These are phyloP conservation scores for Zaprionus kolodkinae DNA, from an alignment of 1,140 invertebrate species.

Conservation along the genomic window DNA sequence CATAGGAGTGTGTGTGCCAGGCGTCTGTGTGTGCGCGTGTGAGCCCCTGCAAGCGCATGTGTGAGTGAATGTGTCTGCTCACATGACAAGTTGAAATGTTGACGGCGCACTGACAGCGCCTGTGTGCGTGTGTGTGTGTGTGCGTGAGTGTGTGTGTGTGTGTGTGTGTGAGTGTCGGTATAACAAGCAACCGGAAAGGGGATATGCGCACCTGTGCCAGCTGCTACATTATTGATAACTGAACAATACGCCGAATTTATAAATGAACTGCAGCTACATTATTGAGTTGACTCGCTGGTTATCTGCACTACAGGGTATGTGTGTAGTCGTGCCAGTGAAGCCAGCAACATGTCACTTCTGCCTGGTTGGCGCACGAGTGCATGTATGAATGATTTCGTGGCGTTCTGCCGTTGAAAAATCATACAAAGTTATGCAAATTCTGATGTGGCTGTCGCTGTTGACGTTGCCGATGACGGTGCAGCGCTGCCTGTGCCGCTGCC, in stretches of 20 bases:
- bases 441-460: conserved; percentile 66
- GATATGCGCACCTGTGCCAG: not conserved
- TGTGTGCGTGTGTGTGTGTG: conserved; percentile 20
- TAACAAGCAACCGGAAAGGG: not conserved
- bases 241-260: not conserved
- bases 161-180: conserved; percentile 41
- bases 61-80: conserved; percentile 50
- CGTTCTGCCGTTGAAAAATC: conserved; percentile 75
- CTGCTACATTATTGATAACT: not conserved
- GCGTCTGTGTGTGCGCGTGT: conserved; percentile 37
- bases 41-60: conserved; percentile 1
- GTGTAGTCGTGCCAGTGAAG: not conserved
- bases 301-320: conserved; percentile 8
- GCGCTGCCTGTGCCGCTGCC: conserved; percentile 24
- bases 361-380: conserved; percentile 35
- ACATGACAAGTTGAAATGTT: conserved; percentile 81
- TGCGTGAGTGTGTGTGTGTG: too few relatives aligned
- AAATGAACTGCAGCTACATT: not conserved
- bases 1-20: conserved; percentile 12
- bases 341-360: not conserved
- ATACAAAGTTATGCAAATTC: conserved; percentile 83
- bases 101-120: conserved; percentile 72
- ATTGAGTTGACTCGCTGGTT: not conserved
- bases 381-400: conserved; percentile 81
- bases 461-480: conserved; percentile 31